A percentile compares a stretch with the other conserved stretches of the same genome.
Evolutionary conservation across 1,140 invertebrate species (phyloP).

Genomic region (Choristoneura fumiferana): DNA sequence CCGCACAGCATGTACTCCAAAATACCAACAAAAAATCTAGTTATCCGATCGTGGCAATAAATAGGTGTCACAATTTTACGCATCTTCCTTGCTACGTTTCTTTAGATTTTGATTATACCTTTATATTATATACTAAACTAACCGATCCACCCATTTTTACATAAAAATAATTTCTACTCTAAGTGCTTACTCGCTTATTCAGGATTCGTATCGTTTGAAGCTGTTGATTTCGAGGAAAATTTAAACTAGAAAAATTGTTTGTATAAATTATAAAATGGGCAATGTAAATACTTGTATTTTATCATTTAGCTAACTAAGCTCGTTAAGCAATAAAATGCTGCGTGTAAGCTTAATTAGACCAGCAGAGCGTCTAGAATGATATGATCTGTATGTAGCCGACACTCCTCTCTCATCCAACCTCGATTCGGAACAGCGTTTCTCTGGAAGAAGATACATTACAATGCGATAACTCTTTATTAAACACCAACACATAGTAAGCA

Average conservation of each 20-base stretch:
- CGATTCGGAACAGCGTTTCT: conserved; percentile 30
- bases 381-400: conserved; percentile 5
- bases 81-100: too few relatives aligned
- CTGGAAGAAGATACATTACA: conserved; percentile 29
- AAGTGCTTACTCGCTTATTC: neutral
- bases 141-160: conserved; percentile 42
- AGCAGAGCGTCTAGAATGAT: conserved; percentile 6
- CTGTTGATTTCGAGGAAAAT: neutral
- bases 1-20: too few relatives aligned
- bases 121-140: conserved; percentile 34
- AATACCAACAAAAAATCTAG: too few relatives aligned
- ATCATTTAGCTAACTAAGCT: neutral
- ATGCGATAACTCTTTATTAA: conserved; percentile 9
- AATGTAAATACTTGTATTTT: conserved; percentile 13
- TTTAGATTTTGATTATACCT: too few relatives aligned
- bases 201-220: conserved; percentile 4
- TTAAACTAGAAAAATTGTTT: neutral
- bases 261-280: conserved; percentile 10
- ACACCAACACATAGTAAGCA: too few relatives aligned
- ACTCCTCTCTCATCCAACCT: conserved; percentile 34
- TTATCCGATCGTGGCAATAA: too few relatives aligned
- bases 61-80: too few relatives aligned
- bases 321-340: neutral
- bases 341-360: neutral
- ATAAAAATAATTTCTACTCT: conserved; percentile 36